phyloP scores from a whole-genome alignment of 2,888 invertebrate genomes.

The Phalangium opilio region DNA sequence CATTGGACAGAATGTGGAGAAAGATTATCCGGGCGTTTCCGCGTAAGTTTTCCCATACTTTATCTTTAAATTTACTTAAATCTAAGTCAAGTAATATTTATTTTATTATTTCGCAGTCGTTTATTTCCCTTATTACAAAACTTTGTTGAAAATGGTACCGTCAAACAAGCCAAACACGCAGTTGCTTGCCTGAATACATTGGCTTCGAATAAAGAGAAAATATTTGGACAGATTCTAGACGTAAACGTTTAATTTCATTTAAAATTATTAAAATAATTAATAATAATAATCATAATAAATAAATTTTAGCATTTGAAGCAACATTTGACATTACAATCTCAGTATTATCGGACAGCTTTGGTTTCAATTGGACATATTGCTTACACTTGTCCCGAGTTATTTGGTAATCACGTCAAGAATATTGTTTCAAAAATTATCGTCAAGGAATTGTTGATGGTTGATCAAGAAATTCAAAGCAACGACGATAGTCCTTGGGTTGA shows the following conservation, averaged over 20 bases:
- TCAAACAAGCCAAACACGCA: constrained; percentile 92
- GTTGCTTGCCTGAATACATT: constrained; percentile 58
- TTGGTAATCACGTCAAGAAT: constrained; percentile 77
- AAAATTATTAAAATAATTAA: not conserved
- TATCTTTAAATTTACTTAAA: not conserved
- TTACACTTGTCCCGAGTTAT: constrained; percentile 74
- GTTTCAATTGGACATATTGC: constrained; percentile 90
- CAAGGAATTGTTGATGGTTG: constrained; percentile 69
- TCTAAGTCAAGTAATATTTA: too few species aligned
- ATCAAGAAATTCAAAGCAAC: constrained; percentile 27
- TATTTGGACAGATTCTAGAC: constrained; percentile 70
- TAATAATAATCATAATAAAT: not conserved
- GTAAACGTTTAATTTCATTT: constrained; percentile 21
- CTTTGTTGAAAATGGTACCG: constrained; percentile 72
- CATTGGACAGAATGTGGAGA: constrained; percentile 30
- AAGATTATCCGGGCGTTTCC: constrained; percentile 28
- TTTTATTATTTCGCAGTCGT: constrained; percentile 45
- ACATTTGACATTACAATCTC: constrained; percentile 40
- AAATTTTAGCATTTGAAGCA: constrained; percentile 28
- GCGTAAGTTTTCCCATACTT: constrained; percentile 24
- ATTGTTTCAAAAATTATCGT: constrained; percentile 88
- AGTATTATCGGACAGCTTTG: constrained; percentile 77
- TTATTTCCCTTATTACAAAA: constrained; percentile 73
- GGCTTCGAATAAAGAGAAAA: constrained; percentile 39
- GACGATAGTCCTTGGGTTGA: constrained; percentile 50